Conservation (phyloP, 1,140 invertebrate genomes). For the Aporrectodea caliginosa region DNA sequence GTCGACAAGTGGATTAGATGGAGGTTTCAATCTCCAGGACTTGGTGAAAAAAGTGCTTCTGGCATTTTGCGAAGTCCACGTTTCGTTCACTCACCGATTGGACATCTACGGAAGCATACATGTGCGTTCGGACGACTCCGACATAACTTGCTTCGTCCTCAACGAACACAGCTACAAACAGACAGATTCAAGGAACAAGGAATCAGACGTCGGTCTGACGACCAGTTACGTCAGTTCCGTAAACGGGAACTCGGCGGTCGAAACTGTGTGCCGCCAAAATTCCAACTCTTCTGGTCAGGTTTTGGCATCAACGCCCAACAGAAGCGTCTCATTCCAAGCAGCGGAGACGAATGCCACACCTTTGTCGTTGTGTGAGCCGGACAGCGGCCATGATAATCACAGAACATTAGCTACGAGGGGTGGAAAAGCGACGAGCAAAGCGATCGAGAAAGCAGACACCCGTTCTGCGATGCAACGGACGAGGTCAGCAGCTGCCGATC, state of each 20-base stretch:
- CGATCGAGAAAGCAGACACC: too few species aligned
- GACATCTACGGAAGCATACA: constrained; percentile 29
- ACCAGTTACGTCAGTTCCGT: not conserved
- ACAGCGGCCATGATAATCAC: too few species aligned
- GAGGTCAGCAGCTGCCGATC: too few species aligned
- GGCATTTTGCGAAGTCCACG: constrained; percentile 30
- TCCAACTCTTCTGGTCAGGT: not conserved
- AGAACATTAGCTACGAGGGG: too few species aligned
- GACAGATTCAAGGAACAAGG: not conserved
- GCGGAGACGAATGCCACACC: too few species aligned
- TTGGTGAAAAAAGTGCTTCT: constrained; percentile 30
- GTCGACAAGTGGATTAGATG: too few species aligned
- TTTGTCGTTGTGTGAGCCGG: too few species aligned
- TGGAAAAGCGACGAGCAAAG: too few species aligned
- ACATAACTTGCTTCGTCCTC: constrained; percentile 25
- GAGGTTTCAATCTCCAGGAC: too few species aligned
- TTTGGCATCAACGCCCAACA: too few species aligned
- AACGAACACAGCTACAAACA: constrained; percentile 28
- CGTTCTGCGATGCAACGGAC: too few species aligned
- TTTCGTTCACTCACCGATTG: constrained; percentile 9
- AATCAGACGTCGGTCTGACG: not conserved
- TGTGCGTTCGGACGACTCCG: constrained; percentile 22
- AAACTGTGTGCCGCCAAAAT: not conserved
- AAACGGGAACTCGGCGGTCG: not conserved
- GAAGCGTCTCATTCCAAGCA: too few species aligned